Evolutionary conservation across 1,140 invertebrate species (phyloP).

Genomic region (Megalonaias nervosa): DNA sequence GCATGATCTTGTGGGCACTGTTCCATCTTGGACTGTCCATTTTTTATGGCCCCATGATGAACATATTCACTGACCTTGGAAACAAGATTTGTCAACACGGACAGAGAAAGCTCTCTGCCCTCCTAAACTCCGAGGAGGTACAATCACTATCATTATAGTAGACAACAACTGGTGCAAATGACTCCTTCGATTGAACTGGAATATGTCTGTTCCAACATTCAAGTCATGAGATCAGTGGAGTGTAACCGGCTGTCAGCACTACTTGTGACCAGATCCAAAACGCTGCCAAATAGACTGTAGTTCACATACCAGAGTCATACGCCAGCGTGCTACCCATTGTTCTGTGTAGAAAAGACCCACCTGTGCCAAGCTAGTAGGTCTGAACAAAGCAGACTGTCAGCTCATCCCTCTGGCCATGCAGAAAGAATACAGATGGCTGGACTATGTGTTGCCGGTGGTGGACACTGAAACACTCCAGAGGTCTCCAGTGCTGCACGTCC

Average conservation of each 20-base stretch:
- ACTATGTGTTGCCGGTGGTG: background rate
- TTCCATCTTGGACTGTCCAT: too few species aligned
- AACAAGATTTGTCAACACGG: too few species aligned
- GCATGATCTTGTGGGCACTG: background rate
- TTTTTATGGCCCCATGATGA: too few species aligned
- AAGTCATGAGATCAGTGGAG: constrained; percentile 16
- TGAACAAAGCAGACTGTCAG: background rate
- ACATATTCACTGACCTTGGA: too few species aligned
- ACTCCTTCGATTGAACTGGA: constrained; percentile 48
- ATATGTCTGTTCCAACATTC: constrained; percentile 48
- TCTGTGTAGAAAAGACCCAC: background rate
- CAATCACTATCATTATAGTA: too few species aligned
- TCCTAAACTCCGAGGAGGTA: too few species aligned
- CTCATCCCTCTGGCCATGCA: background rate
- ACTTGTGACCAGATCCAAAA: too few species aligned
- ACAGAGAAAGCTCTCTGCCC: constrained; percentile 53
- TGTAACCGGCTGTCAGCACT: constrained; percentile 1
- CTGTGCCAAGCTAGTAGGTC: background rate
- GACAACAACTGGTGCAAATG: constrained; percentile 35
- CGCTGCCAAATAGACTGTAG: too few species aligned
- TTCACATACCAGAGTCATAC: too few species aligned
- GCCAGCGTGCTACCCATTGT: constrained; percentile 13
- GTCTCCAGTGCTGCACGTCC: constrained; percentile 8
- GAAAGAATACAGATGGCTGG: constrained; percentile 2
- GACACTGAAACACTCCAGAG: background rate